Conservation (phyloP, 1,140 invertebrate genomes). For the Lamellibrachia luymesi region DNA sequence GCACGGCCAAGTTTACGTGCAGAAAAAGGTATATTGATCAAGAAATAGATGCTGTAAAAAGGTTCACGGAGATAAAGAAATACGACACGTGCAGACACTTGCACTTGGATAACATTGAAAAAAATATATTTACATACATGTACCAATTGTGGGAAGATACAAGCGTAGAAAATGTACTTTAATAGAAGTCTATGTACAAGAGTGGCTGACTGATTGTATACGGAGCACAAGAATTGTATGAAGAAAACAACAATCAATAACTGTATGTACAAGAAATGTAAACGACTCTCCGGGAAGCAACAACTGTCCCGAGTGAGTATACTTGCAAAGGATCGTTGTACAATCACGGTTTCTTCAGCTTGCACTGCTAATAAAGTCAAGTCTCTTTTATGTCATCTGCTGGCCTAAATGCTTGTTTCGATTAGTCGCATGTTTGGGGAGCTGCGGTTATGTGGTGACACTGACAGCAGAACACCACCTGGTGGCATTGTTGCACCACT, state of each 20-base stretch:
- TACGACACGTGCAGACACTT: not conserved
- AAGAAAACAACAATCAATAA: not conserved
- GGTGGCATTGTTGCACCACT: conserved; percentile 30
- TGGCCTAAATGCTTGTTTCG: conserved; percentile 68
- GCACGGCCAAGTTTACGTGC: not conserved
- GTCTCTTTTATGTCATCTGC: not conserved
- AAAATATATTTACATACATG: not conserved
- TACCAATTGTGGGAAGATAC: not conserved
- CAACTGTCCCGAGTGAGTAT: not conserved
- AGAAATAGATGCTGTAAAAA: not conserved
- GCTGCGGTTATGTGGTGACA: conserved; percentile 21
- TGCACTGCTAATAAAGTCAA: not conserved
- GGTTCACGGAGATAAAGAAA: not conserved
- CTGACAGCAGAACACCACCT: conserved; percentile 31
- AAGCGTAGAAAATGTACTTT: not conserved
- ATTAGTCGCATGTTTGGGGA: conserved; percentile 61
- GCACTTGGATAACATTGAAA: not conserved
- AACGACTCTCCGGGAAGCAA: not conserved
- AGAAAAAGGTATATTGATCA: not conserved
- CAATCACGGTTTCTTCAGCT: not conserved
- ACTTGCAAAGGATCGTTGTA: not conserved
- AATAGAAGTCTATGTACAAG: not conserved
- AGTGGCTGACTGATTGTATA: not conserved
- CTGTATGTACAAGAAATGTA: not conserved
- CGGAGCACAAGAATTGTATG: not conserved